Base-by-base conservation (phyloP, 1,140 invertebrate species). In the Charaxes varanes region DNA sequence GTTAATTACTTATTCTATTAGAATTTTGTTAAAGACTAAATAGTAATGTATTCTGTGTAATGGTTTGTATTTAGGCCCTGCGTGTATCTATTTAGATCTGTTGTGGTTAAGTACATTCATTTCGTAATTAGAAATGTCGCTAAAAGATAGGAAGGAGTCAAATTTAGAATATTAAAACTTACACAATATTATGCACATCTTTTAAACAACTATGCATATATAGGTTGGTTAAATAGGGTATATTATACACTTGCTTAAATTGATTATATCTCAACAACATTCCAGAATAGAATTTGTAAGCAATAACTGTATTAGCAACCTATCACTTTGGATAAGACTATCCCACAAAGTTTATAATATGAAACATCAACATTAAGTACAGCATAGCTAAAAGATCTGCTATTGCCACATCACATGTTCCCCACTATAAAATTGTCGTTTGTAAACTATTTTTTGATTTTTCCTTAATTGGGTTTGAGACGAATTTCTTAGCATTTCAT, bases 111-210 rank as follows among this genome's bases (percentile, higher is more conserved):
- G 14, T 4, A 7, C 24, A 35, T 6, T 15, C 5, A 19, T 35
- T 17, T 31, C 11, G 19, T 8, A 37, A 44, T 28, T 36, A 13
- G 38, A 33, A 16, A 38, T 36, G 26, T 26, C n/a, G 16, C 27
- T 21, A 46, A 43, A 54, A 50, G 54, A 59, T 58, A 63, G 54
- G 57, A 63, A 67, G 62, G 56, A 63, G 54, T 59, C 46, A 70
- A 50, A 40, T 59, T 64, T 62, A 59, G 52, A 66, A 62, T 62
- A 61, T 59, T 59, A 53, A 67, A 60, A 61, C 61, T 69, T 74
- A 74, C 59, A 41, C 30, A 26, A 41, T 38, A 48, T 36, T 48
- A 54, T 46, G 40, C 28, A 38, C 16, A 35, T 44, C 31, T 37
- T 26, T 36, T 37, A 41, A 40, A 41, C 36, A 33, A 35, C 37